These are phyloP conservation scores for Rhinichthys klamathensis DNA, from an alignment of 2,113 vertebrate species.

Conservation along the genomic window DNA sequence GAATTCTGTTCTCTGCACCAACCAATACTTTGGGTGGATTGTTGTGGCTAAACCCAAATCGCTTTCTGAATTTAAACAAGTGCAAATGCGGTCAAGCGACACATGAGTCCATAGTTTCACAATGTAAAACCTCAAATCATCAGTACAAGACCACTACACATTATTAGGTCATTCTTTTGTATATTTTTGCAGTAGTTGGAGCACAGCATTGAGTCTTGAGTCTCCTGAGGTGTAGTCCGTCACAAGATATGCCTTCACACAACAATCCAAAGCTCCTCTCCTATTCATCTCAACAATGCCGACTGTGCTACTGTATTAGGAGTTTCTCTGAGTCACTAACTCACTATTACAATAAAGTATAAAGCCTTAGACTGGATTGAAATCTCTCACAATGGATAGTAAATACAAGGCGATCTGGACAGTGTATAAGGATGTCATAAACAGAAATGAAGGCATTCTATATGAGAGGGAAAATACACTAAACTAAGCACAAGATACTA, in stretches of 20 bases:
- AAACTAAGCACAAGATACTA: neutral
- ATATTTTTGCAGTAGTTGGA: neutral
- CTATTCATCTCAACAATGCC: constrained; percentile 1
- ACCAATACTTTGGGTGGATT: constrained; percentile 56
- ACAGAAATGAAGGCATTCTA: constrained; percentile 4
- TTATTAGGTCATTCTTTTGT: neutral
- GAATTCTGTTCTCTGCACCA: constrained; percentile 54
- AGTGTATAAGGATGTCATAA: constrained; percentile 56
- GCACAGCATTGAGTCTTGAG: neutral
- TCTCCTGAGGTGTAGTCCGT: neutral
- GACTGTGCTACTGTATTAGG: constrained; percentile 52
- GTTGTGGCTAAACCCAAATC: constrained; percentile 32
- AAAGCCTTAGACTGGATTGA: constrained; percentile 52
- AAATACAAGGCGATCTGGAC: constrained; percentile 65
- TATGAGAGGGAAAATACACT: neutral
- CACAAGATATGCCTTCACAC: constrained; percentile 6
- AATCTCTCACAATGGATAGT: constrained; percentile 46
- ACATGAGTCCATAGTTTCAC: neutral
- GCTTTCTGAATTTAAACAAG: constrained; percentile 42
- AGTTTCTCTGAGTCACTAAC: constrained; percentile 40
- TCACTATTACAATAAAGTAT: constrained; percentile 35
- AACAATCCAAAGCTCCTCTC: constrained; percentile 40
- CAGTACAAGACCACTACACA: neutral
- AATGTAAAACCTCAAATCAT: neutral
- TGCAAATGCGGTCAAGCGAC: neutral